These are phyloP conservation scores for Teleogryllus oceanicus DNA, from an alignment of 2,888 invertebrate species.

Conservation along the genomic window DNA sequence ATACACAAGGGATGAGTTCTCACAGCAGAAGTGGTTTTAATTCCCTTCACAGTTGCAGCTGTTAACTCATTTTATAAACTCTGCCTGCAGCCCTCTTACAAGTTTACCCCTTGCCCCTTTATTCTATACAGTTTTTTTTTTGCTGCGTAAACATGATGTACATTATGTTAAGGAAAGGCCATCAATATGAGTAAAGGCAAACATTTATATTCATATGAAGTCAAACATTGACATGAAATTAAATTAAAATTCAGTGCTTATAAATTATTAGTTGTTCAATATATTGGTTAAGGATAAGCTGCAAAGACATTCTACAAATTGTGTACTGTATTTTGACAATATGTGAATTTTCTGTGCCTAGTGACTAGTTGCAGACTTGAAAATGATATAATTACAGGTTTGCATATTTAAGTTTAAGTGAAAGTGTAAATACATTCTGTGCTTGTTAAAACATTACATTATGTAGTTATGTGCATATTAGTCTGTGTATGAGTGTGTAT, in stretches of 20 bases:
- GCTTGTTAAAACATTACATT: conserved; percentile 26
- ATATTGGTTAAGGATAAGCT: conserved; percentile 24
- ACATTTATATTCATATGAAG: not conserved
- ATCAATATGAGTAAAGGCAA: not conserved
- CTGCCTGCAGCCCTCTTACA: conserved; percentile 30
- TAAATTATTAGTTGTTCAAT: not conserved
- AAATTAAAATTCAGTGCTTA: not conserved
- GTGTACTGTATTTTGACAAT: conserved; percentile 29
- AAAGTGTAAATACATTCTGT: conserved; percentile 28
- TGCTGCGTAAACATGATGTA: too few species aligned
- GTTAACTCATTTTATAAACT: conserved; percentile 25
- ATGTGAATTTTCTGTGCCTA: conserved; percentile 31
- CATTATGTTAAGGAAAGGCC: too few species aligned
- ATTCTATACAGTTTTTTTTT: not conserved
- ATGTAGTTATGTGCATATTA: conserved; percentile 18
- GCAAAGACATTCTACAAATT: conserved; percentile 25
- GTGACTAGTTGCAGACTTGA: conserved; percentile 29
- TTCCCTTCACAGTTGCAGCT: conserved; percentile 25
- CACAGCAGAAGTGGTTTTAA: conserved; percentile 26
- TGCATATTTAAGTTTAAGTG: conserved; percentile 30
- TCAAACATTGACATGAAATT: not conserved
- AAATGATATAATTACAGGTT: conserved; percentile 24
- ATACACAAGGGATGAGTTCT: conserved; percentile 22
- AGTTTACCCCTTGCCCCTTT: conserved; percentile 12
- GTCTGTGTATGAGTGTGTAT: conserved; percentile 29